Evolutionary conservation across 2,113 vertebrate genomes (phyloP).

Genomic region (Ornithorhynchus anatinus): DNA sequence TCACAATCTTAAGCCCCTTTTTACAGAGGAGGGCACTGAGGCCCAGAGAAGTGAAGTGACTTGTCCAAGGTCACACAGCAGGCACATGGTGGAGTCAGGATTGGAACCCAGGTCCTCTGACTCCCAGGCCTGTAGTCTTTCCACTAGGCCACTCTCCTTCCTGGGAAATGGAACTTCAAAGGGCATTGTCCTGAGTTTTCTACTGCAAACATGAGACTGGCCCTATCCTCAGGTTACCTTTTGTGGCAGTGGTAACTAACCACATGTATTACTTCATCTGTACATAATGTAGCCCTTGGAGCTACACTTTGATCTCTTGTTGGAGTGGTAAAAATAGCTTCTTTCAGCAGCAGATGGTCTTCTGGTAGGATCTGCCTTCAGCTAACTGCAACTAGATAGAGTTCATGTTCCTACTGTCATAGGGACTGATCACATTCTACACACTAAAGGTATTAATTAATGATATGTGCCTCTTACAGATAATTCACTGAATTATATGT

Average conservation of each 20-base stretch:
- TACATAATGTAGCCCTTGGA: constrained; percentile 49
- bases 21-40: no score
- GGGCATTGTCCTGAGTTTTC: constrained; percentile 59
- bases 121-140: no score
- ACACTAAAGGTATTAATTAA: constrained; percentile 16
- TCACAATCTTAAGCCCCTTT: no score
- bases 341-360: constrained; percentile 39
- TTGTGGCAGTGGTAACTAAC: no score
- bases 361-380: constrained; percentile 31
- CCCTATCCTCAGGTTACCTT: constrained; percentile 48
- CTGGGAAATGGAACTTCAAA: constrained; percentile 57
- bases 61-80: no score
- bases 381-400: constrained; percentile 30
- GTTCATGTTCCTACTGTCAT: constrained; percentile 9
- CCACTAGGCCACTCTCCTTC: no score
- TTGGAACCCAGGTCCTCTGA: no score
- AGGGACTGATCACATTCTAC: constrained; percentile 17
- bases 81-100: no score
- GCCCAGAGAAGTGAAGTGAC: no score
- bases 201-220: constrained; percentile 64
- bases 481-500: constrained; percentile 3
- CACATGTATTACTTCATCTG: constrained; percentile 28
- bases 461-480: no score
- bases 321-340: constrained; percentile 44
- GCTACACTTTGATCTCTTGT: constrained; percentile 44